Evolutionary conservation across 1,140 invertebrate species (phyloP).

Genomic region (Potamilus streckersoni): DNA sequence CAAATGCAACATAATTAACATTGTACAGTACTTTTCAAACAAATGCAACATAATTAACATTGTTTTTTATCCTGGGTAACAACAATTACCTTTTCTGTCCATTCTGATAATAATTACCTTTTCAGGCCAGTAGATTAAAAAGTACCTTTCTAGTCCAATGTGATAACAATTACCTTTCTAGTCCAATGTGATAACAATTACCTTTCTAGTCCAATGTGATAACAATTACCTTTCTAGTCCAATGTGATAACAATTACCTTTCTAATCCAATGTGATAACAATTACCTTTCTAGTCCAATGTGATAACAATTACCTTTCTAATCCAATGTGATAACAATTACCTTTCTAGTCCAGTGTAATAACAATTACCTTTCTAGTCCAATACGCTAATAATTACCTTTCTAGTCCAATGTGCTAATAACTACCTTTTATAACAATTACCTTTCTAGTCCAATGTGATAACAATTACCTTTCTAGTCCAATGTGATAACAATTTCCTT

Average conservation of each 20-base stretch:
- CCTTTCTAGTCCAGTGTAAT: too few species aligned
- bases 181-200: not conserved
- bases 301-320: not conserved
- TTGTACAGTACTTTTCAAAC: not conserved
- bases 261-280: too few species aligned
- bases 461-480: not conserved
- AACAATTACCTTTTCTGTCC: too few species aligned
- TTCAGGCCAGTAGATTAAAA: too few species aligned
- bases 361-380: slow-evolving; percentile 42
- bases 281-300: not conserved
- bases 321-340: not conserved
- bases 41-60: not conserved
- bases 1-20: not conserved
- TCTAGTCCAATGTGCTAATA: not conserved
- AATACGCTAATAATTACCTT: too few species aligned
- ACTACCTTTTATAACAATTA: not conserved
- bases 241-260: slow-evolving; percentile 25
- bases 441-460: too few species aligned
- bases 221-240: not conserved
- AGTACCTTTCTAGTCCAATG: too few species aligned
- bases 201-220: not conserved
- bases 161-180: not conserved
- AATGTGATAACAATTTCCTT: slow-evolving; percentile 24
- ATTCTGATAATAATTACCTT: too few species aligned
- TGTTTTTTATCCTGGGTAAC: too few species aligned